Base-by-base conservation (phyloP, 2,113 vertebrate genomes). In the Podarcis cretensis region DNA sequence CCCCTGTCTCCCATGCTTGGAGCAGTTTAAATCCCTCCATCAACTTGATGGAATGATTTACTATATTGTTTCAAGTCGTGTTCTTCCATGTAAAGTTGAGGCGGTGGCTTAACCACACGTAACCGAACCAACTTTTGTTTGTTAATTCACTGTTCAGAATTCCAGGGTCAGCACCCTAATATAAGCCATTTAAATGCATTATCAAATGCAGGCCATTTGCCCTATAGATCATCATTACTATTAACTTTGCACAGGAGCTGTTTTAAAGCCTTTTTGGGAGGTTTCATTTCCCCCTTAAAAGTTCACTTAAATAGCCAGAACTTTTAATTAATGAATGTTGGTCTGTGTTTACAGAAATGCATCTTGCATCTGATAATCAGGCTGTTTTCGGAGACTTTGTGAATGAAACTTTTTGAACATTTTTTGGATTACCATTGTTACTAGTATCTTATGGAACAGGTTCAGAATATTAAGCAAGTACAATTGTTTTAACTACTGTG, bases 401-500 rank as follows among this genome's bases (percentile, higher is more conserved):
- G 66, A 90, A 83, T 92, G 77, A 20, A 35, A 85, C 57, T 78
- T 89, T 71, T 83, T 81, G 73, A 43, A 21, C 89, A 89, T 93
- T 95, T 54, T 92, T 90, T 89, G 63, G 35, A 63, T 95, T 92
- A 83, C 91, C 59, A 59, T 95, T 95, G 92, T 95, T 94, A 91
- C 83, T 86, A 82, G 85, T 94, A 83, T 96, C 93, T 95, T 95
- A 90, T 68, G 83, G 89, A 96, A 94, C 95, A 94, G 94, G 96
- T 96, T 95, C 93, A 94, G 97, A 97, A 97, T 97, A 97, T 97
- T 97, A 97, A 97, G 97, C 96, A 96, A 96, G 96, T 97, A 97
- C 97, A 97, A 98, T 97, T 98, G 97, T 97, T 97, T 98, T 97
- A 97, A 98, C 97, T 96, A 97, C 97, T 97, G 95, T 97, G 96